A percentile compares a stretch with the other conserved stretches of the same genome.
Evolutionary conservation across 53 echinoderm and acorn worm species (phyloP).

Genomic region (Zoroaster sp.): DNA sequence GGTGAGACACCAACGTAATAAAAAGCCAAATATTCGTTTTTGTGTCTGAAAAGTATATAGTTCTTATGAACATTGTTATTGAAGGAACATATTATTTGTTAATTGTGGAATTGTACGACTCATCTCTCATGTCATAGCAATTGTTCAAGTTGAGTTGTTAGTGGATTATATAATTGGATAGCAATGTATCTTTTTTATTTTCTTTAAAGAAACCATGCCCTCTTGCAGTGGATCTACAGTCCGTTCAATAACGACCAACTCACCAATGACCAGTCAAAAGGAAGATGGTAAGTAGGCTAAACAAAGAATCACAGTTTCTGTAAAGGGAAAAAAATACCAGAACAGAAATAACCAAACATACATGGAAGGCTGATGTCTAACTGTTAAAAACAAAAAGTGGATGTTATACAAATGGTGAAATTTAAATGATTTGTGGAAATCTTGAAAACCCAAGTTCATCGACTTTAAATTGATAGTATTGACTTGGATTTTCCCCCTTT

Average conservation of each 20-base stretch:
- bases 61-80: constrained; percentile 1
- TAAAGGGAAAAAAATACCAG: neutral
- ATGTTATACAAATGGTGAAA: neutral
- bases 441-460: neutral
- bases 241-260: too few species aligned
- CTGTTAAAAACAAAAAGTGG: neutral
- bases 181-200: too few species aligned
- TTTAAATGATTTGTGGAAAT: neutral
- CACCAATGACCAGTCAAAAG: too few species aligned
- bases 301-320: neutral
- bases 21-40: neutral
- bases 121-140: neutral
- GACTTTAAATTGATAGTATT: neutral
- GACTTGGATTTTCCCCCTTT: too few species aligned
- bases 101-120: neutral
- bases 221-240: too few species aligned
- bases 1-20: neutral
- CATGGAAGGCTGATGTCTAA: neutral
- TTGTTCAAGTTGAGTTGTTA: neutral
- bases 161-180: too few species aligned
- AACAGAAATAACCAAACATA: neutral
- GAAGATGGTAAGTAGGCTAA: too few species aligned
- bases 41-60: constrained; percentile 5
- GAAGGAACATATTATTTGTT: neutral
- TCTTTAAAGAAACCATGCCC: too few species aligned